Base-by-base conservation (phyloP, 2,888 invertebrate species). In the Acleris laterana region DNA sequence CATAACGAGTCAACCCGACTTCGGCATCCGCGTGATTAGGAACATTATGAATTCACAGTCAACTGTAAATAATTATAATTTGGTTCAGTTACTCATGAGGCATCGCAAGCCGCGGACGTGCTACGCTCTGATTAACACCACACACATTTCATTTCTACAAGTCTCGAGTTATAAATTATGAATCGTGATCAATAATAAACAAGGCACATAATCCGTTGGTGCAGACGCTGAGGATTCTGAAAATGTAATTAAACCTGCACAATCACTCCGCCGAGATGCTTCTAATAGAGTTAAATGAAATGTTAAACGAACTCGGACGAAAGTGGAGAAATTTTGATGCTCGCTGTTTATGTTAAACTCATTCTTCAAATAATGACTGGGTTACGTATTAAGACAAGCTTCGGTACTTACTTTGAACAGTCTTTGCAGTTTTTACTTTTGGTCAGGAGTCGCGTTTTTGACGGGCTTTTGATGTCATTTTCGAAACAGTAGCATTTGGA, bases 401-500 rank as follows among this genome's bases (percentile, higher is more conserved):
- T 58, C 42, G 58, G 55, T 71, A 90, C 88, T 88, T 72, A 93
- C 93, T 90, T 93, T 25, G 85, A 85, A 79, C 93, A 93, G 71
- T 92, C 90, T 73, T 92, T 92, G 72, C 91, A 90, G 74, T 78
- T 84, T 69, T 84, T 88, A 74, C 81, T 88, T 76, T 87, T 91
- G 50, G 74, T 80, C 62, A 89, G 69, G 5, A 89, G 78, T 63
- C 81, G 83, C 1, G 81, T 71, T 70, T 89, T 90, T 1, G 84
- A 81, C 0, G 84, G 70, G 51, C 87, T 91, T 52, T 90, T 88
- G 11, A 78, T 75, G 44, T 94, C 94, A 0, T 93, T 93, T 68
- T 94, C 89, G 1, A 94, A 94, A 72, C 95, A 95, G 77, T 95
- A 95, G 72, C 96, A 95, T 80, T 95, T 95, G 1, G 85, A 78